Percentiles rank a stretch among this genome's conserved stretches.
Evolutionary conservation across 2,113 vertebrate genomes (phyloP).

Genomic region (Mesitornis unicolor): DNA sequence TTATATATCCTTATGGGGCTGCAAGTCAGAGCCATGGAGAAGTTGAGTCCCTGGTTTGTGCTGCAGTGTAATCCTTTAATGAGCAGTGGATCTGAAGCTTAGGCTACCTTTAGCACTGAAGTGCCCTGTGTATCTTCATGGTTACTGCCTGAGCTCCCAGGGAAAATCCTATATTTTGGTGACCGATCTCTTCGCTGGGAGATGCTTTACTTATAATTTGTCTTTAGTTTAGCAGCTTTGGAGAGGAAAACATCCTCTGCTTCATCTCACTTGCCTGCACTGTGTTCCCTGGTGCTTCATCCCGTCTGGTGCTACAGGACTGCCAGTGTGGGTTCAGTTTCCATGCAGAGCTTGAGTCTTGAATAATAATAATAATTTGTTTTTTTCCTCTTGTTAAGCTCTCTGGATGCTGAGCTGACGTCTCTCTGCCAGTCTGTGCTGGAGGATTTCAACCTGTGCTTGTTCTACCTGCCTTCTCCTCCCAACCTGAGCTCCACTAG

Average conservation of each 20-base stretch:
- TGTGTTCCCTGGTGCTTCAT: not conserved
- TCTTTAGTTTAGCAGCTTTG: not conserved
- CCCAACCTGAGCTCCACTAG: slow-evolving; percentile 75
- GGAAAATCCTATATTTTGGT: not conserved
- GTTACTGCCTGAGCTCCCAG: not conserved
- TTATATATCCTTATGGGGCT: not conserved
- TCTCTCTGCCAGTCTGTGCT: slow-evolving; percentile 94
- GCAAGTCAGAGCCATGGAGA: not conserved
- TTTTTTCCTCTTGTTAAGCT: slow-evolving; percentile 60
- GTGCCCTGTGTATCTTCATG: not conserved
- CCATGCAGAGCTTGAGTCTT: not conserved
- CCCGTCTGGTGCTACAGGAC: not conserved
- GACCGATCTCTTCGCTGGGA: not conserved
- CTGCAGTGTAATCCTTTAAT: not conserved
- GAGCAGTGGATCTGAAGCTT: not conserved
- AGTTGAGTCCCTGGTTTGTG: not conserved
- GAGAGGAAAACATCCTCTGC: not conserved
- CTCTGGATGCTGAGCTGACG: slow-evolving; percentile 89
- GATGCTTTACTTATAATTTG: not conserved
- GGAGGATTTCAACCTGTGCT: slow-evolving; percentile 97
- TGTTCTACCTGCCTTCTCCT: slow-evolving; percentile 90
- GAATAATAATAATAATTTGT: not conserved
- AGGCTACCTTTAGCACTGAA: not conserved
- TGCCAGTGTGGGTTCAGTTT: not conserved
- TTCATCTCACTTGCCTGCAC: not conserved